Evolutionary conservation across 1,140 invertebrate species (phyloP).

Genomic region (Anoplophora glabripennis): DNA sequence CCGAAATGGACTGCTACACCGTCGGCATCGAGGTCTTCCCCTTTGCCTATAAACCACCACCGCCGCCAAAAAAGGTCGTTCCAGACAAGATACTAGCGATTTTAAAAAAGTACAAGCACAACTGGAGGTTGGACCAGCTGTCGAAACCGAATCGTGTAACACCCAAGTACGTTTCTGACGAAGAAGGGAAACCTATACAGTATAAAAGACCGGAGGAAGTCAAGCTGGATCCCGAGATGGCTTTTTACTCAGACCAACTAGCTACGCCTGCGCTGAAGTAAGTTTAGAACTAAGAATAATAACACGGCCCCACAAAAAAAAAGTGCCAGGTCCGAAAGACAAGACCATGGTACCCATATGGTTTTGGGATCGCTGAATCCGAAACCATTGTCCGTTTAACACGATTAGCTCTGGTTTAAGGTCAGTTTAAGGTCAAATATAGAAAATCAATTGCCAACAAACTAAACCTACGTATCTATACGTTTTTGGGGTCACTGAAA

Average conservation of each 20-base stretch:
- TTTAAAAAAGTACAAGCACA: conserved; percentile 29
- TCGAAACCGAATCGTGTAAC: conserved; percentile 9
- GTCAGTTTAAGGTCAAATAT: too few species aligned
- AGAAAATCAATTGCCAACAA: too few species aligned
- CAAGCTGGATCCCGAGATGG: conserved; percentile 6
- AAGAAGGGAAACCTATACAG: neutral
- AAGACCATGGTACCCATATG: too few species aligned
- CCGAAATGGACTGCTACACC: conserved; percentile 11
- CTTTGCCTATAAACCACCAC: conserved; percentile 2
- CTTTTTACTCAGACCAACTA: conserved; percentile 27
- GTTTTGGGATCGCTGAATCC: too few species aligned
- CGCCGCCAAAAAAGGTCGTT: neutral
- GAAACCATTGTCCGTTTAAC: too few species aligned
- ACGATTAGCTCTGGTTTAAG: too few species aligned
- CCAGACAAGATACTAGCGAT: conserved; percentile 20
- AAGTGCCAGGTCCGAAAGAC: too few species aligned
- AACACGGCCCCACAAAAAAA: too few species aligned
- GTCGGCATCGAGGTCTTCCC: conserved; percentile 15
- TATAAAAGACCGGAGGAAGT: neutral
- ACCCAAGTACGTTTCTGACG: conserved; percentile 13
- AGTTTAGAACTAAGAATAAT: too few species aligned
- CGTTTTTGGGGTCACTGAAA: too few species aligned
- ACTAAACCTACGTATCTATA: too few species aligned
- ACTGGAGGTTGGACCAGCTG: conserved; percentile 29
- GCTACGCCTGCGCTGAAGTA: conserved; percentile 9